phyloP scores from a whole-genome alignment of 2,797 vertebrate genomes.

The Parauchenoglanis punctatus region DNA sequence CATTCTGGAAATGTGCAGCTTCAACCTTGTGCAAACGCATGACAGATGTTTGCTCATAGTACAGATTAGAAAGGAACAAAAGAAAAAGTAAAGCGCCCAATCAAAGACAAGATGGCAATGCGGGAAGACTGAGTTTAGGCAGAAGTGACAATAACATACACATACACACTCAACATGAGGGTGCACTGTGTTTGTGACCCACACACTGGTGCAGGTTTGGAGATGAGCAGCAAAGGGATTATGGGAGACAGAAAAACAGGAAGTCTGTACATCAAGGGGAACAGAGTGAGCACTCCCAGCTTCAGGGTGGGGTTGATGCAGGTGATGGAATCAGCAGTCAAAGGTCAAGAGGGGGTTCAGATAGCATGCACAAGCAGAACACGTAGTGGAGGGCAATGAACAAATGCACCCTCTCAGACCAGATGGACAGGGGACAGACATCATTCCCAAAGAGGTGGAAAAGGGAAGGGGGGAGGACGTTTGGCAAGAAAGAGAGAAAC shows the following conservation, averaged over 20 bases:
- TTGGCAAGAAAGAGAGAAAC: slow-evolving; percentile 73
- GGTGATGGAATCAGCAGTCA: slow-evolving; percentile 35
- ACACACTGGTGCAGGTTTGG: slow-evolving; percentile 67
- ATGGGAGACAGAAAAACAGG: slow-evolving; percentile 69
- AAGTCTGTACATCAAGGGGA: slow-evolving; percentile 72
- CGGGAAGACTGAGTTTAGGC: slow-evolving; percentile 20
- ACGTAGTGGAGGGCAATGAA: slow-evolving; percentile 69
- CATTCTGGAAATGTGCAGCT: background rate
- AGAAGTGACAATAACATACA: slow-evolving; percentile 27
- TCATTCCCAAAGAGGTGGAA: slow-evolving; percentile 68
- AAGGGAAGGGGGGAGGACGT: slow-evolving; percentile 54
- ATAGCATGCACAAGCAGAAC: slow-evolving; percentile 76
- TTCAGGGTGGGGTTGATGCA: slow-evolving; percentile 56
- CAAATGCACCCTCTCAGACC: slow-evolving; percentile 74
- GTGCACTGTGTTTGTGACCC: slow-evolving; percentile 69
- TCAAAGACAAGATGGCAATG: slow-evolving; percentile 45
- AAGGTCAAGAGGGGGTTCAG: background rate
- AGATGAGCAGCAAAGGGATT: slow-evolving; percentile 73
- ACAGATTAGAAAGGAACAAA: slow-evolving; percentile 12
- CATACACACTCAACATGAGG: slow-evolving; percentile 48
- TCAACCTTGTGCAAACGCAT: slow-evolving; percentile 1
- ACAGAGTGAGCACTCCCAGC: slow-evolving; percentile 68
- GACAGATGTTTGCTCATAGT: slow-evolving; percentile 9
- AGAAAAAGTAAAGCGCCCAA: slow-evolving; percentile 1
- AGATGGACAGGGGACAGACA: slow-evolving; percentile 76